A percentile compares a stretch with the other conserved stretches of the same genome.
Evolutionary conservation across 2,888 invertebrate genomes (phyloP).

Genomic region (Stegana nigrithorax): DNA sequence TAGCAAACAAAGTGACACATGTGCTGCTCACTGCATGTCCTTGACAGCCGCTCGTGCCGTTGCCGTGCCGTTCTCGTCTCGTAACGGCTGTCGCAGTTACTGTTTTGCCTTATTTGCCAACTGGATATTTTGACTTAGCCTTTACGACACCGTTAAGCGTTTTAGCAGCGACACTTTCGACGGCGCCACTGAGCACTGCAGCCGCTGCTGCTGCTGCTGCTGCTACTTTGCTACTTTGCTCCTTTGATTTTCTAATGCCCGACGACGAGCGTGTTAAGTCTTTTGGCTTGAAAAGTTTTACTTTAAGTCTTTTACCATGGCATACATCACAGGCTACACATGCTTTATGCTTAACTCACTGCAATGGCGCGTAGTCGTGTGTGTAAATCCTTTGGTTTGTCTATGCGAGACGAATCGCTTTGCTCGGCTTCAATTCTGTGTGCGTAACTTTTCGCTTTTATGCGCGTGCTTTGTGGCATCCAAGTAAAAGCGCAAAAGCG

Average conservation of each 20-base stretch:
- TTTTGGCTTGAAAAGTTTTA: constrained; percentile 21
- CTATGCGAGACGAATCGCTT: constrained; percentile 1
- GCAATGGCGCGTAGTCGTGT: too few species aligned
- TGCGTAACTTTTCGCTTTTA: not conserved
- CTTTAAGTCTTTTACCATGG: not conserved
- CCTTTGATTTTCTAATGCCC: not conserved
- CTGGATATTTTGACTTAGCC: constrained; percentile 55
- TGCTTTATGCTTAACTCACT: too few species aligned
- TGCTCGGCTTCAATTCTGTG: not conserved
- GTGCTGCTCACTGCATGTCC: not conserved
- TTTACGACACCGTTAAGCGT: constrained; percentile 42
- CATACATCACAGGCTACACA: not conserved
- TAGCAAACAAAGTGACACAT: not conserved
- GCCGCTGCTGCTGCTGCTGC: constrained; percentile 1
- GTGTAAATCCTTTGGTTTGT: constrained; percentile 10
- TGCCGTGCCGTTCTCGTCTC: not conserved
- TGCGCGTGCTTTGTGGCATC: too few species aligned
- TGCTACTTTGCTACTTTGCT: not conserved
- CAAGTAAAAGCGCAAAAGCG: too few species aligned
- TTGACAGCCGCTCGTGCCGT: constrained; percentile 21
- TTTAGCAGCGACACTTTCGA: constrained; percentile 35
- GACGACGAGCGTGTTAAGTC: constrained; percentile 24
- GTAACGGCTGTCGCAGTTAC: not conserved
- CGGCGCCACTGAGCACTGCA: too few species aligned
- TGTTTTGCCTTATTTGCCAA: constrained; percentile 55